Evolutionary conservation across 1,140 invertebrate genomes (phyloP), one percentile per base, ranked within the genome.

Genomic region (Megalonaias nervosa): DNA sequence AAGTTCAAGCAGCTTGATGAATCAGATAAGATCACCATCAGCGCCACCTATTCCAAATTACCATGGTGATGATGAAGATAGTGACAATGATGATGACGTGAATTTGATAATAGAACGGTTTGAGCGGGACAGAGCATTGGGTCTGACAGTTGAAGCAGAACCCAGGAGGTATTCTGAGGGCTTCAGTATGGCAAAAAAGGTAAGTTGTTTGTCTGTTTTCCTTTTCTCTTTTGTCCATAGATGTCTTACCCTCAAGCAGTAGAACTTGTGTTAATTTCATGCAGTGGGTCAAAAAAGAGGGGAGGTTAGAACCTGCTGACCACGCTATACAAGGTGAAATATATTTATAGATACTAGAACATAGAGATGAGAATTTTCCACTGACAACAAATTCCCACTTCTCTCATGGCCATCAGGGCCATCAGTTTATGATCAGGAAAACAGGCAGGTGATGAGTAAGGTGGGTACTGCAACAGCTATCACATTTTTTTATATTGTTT

Each of bases 31-130:
- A 15, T 88, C 88, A 21, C 88, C 86, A 0, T 89, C 88, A 55
- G 88, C 88, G 16, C 88, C 88, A n/a, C 86, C 88, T 14, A 74
- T 84, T 13, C 80, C 83, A 3, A 83, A 81, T 68, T 84, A 84
- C 65, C 77, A 82, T 73, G 80, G 82, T 48, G 78, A 81, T 67
- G 75, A 79, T 72, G 84, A 85, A 57, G 77, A 83, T 57, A 82
- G 79, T 67, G 82, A 84, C 62, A 81, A 84, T 21, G 82, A 85
- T 67, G 79, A 74, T 15, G 80, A 81, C 11, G 80, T 83, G 16
- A 60, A 77, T 23, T 72, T 68, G 58, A 79, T 83, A 59, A 73
- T 83, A 38, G 73, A 73, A 5, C 72, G 75, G 58, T 83, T 84
- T 75, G 81, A 81, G 59, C 73, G 65, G 64, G 83, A 85, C 65